Evolutionary conservation across 1,140 invertebrate species (phyloP).

Genomic region (Musca vetustissima): DNA sequence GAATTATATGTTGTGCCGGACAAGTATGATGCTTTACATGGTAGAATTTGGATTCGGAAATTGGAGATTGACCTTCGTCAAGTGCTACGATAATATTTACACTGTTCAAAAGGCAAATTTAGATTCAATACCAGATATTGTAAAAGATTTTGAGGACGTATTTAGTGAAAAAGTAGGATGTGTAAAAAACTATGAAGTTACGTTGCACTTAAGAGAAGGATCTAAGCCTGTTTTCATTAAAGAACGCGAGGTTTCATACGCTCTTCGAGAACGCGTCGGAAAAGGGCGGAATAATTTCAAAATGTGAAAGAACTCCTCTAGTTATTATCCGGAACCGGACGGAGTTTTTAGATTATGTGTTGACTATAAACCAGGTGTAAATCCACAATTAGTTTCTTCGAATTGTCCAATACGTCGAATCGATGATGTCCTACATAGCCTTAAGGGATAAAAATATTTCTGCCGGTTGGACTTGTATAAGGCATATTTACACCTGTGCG

Average conservation of each 20-base stretch:
- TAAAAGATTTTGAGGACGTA: not conserved
- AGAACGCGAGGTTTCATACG: not conserved
- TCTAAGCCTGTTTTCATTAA: not conserved
- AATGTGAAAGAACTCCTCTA: not conserved
- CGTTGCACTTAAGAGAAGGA: not conserved
- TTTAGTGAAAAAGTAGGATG: not conserved
- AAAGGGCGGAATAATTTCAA: not conserved
- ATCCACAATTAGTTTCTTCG: not conserved
- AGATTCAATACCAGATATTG: not conserved
- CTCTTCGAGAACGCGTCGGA: not conserved
- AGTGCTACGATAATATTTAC: too few relatives aligned
- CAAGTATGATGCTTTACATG: too few relatives aligned
- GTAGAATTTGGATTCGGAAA: too few relatives aligned
- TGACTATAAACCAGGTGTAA: not conserved
- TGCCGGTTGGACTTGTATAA: constrained; percentile 30
- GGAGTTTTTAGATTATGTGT: not conserved
- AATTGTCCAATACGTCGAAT: not conserved
- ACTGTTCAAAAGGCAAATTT: too few relatives aligned
- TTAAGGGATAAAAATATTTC: not conserved
- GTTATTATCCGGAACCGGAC: not conserved
- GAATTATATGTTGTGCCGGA: too few relatives aligned
- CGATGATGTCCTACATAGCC: not conserved
- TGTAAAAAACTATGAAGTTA: not conserved
- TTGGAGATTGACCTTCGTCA: too few relatives aligned
- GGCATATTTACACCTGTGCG: not conserved